Conservation (phyloP, 2,888 invertebrate species). For the Meiosimyza platycephala region DNA sequence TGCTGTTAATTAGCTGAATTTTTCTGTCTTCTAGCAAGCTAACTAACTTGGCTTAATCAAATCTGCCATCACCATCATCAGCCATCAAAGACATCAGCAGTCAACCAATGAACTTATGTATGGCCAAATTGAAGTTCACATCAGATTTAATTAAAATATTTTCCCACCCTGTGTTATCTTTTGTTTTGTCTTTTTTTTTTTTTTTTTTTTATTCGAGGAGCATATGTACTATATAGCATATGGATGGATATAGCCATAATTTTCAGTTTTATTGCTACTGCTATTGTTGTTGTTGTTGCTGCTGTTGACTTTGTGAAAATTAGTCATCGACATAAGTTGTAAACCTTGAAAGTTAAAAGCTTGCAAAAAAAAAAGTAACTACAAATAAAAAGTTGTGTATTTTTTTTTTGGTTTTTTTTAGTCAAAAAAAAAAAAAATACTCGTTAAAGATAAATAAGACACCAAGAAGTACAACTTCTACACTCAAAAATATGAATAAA, state of each 20-base stretch:
- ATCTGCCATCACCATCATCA: no score
- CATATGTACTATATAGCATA: no score
- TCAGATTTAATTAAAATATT: constrained; percentile 24
- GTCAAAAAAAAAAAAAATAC: no score
- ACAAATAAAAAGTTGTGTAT: not conserved
- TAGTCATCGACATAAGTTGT: constrained; percentile 24
- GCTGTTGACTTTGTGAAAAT: constrained; percentile 17
- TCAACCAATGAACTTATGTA: constrained; percentile 29
- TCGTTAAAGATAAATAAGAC: no score
- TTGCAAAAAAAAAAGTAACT: constrained; percentile 10
- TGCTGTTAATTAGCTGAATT: no score
- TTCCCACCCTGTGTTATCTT: no score
- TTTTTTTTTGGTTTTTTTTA: not conserved
- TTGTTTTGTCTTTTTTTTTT: not conserved
- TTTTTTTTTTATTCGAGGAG: not conserved
- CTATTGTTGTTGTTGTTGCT: not conserved
- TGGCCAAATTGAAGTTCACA: constrained; percentile 30
- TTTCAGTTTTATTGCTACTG: not conserved
- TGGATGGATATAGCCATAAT: no score
- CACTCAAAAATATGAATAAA: no score
- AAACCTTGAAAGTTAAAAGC: constrained; percentile 33
- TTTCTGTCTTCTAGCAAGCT: no score
- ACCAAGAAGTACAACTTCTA: no score
- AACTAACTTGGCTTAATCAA: no score
- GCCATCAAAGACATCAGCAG: no score